Base-by-base conservation (phyloP, 2,113 vertebrate genomes). In the Pseudopipra pipra region DNA sequence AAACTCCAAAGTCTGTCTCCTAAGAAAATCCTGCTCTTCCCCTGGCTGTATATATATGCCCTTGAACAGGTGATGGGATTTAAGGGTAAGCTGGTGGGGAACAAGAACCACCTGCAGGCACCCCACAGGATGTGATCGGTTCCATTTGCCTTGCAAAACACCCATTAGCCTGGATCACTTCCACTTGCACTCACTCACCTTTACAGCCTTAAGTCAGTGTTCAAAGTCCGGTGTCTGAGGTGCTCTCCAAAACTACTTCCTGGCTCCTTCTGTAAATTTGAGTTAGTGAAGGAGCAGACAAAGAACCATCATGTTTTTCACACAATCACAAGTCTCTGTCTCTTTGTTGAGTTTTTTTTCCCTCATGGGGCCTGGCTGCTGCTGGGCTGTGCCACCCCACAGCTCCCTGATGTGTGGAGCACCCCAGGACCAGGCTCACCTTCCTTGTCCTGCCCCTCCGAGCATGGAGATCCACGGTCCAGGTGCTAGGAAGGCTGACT, bases 11-110 rank as follows among this genome's bases (percentile, higher is more conserved):
- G 8, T 28, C 51, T 1, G 0, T 2, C 4, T 4, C 3, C 2
- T 4, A 27, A 1, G 3, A 33, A 9, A 5, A 0, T 0, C 0
- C 19, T 2, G 0, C 0, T 0, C 3, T 41, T 25, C 1, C 41
- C 19, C 15, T 51, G 31, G 28, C 24, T 62, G 1, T 35, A 15
- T 28, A 8, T 52, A 3, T 49, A 2, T n/a, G 20, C 9, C 56
- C 33, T 61, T 17, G 39, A 54, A 4, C 31, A 30, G 3, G 0
- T 67, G 63, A 17, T 71, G 56, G 8, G 24, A 5, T 8, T 77
- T 72, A 41, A 8, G 20, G 47, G 13, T 18, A 23, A 23, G 21
- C 28, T 90, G 30, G 5, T 7, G 30, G n/a, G 54, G 8, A 77
- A 77, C 19, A 33, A 73, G 35, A 31, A 58, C 30, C 51, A 90